Evolutionary conservation across 2,113 vertebrate species (phyloP).

Genomic region (Todiramphus saurophagus): DNA sequence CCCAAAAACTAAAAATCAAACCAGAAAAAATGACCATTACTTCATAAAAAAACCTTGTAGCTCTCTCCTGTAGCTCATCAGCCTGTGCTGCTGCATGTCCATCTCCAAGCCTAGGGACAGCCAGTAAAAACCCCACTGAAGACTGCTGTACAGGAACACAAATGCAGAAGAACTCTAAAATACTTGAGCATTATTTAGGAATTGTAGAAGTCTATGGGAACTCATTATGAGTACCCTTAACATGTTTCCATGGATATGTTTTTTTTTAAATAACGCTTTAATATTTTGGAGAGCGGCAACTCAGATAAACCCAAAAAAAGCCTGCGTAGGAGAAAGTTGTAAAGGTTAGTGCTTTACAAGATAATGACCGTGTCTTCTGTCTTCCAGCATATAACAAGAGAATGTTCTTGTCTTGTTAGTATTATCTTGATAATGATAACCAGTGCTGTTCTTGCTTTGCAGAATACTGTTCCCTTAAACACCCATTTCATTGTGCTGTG

Average conservation of each 20-base stretch:
- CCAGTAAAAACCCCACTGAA: neutral
- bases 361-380: neutral
- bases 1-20: too few relatives aligned
- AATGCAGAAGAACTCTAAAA: neutral
- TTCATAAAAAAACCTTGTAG: neutral
- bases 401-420: neutral
- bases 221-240: neutral
- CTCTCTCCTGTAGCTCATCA: neutral
- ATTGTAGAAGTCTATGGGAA: neutral
- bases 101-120: neutral
- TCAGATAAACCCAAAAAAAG: neutral
- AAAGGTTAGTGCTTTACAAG: neutral
- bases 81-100: neutral
- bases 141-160: neutral
- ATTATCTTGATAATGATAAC: neutral
- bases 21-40: neutral
- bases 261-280: neutral
- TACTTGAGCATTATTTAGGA: neutral
- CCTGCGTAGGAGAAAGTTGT: neutral
- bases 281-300: neutral
- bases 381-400: neutral
- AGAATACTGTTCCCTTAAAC: neutral
- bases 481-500: neutral
- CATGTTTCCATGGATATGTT: neutral
- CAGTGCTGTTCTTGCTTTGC: neutral